phyloP scores from a whole-genome alignment of 2,797 vertebrate species.

The Clarias laeviceps region DNA sequence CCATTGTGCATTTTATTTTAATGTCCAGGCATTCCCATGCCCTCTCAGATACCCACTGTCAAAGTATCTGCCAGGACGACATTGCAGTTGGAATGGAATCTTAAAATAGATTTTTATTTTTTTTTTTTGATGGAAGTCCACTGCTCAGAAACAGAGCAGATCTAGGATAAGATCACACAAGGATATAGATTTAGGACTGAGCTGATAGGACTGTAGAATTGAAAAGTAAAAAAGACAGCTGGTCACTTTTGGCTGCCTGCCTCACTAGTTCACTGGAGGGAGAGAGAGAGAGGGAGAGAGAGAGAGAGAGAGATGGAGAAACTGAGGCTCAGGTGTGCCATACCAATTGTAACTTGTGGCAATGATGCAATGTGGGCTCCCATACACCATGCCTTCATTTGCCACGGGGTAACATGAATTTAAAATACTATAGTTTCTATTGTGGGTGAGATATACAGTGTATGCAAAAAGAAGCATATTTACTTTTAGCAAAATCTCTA shows the following conservation, averaged over 20 bases:
- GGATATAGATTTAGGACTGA: background rate
- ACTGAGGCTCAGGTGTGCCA: background rate
- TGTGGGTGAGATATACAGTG: background rate
- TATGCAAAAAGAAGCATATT: background rate
- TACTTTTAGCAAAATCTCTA: background rate
- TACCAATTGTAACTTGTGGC: background rate
- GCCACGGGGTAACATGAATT: background rate
- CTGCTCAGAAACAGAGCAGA: background rate
- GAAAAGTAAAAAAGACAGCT: background rate
- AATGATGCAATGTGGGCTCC: too few relatives aligned
- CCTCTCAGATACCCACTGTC: background rate
- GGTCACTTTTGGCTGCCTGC: background rate
- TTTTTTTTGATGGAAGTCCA: background rate
- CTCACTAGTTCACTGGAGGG: background rate
- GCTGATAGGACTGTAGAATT: background rate
- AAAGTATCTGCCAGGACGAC: background rate
- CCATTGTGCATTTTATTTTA: background rate
- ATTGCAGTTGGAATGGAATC: background rate
- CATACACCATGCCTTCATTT: background rate
- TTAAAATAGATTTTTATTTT: background rate
- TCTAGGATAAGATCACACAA: background rate
- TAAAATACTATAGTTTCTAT: background rate
- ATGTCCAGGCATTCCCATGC: slow-evolving; percentile 21
- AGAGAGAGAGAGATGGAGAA: background rate
- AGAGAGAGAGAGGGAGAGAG: too few relatives aligned